Evolutionary conservation across 2,113 vertebrate genomes (phyloP).

Genomic region (Paramormyrops kingsleyae): DNA sequence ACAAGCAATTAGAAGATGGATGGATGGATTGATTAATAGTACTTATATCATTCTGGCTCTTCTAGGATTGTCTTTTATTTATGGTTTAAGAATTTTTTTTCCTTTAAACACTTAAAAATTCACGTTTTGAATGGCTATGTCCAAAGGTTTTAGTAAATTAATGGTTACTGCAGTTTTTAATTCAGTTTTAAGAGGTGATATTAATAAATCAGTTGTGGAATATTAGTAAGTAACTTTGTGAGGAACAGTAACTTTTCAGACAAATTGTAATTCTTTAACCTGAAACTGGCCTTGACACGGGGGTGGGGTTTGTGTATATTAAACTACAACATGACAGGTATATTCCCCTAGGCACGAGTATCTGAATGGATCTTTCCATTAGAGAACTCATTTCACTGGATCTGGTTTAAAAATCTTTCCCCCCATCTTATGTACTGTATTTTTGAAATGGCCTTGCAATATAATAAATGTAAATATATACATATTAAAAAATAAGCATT

Average conservation of each 20-base stretch:
- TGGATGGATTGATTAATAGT: not conserved
- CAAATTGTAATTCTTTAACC: not conserved
- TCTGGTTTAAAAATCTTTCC: constrained; percentile 19
- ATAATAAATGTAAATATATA: constrained; percentile 45
- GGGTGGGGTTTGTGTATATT: not conserved
- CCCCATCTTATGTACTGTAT: constrained; percentile 27
- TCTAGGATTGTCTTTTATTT: not conserved
- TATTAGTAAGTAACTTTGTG: not conserved
- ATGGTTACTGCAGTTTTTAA: not conserved
- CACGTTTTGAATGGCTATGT: not conserved
- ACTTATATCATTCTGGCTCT: not conserved
- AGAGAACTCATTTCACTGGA: constrained; percentile 27
- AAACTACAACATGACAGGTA: not conserved
- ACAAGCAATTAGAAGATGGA: not conserved
- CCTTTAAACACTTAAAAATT: not conserved
- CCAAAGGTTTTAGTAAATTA: not conserved
- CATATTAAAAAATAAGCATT: constrained; percentile 50
- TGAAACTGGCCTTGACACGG: not conserved
- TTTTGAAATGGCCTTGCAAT: constrained; percentile 32
- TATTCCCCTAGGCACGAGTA: not conserved
- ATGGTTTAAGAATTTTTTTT: not conserved
- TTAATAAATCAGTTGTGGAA: not conserved
- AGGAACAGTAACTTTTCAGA: not conserved
- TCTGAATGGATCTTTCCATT: not conserved
- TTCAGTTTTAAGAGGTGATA: not conserved